Evolutionary conservation across 2,888 invertebrate species (phyloP), one percentile per base, ranked within the genome.

Genomic region (Euphydryas editha): DNA sequence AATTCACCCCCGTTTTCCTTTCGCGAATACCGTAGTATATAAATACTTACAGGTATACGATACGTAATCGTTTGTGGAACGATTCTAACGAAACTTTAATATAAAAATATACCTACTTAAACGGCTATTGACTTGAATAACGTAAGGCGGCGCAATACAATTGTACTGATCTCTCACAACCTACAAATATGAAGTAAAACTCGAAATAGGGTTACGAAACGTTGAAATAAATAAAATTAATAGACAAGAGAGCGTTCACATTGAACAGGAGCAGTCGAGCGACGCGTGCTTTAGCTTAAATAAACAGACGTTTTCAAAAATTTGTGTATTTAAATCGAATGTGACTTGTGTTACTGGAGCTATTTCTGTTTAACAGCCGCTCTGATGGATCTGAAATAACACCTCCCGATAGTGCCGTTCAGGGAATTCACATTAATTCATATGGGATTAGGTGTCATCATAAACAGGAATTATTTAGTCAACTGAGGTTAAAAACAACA

Each of bases 391-490:
- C 86, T 87, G 86, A 85, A 88, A 88, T 88, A 90, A 80, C 90
- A 88, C 84, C 86, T 86, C 85, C 77, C 78, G 81, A 82, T 85
- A 83, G 78, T 82, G 82, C 82, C 78, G 83, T 83, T 81, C 87
- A 82, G 82, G 86, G 87, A 88, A 87, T 87, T 84, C 81, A 76
- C 89, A 88, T 90, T 90, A 90, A 90, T 90, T 90, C 87, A 90
- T 91, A 90, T 82, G 89, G 90, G 92, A 92, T 92, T 90, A 88
- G 87, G 85, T 92, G 91, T 91, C 92, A 90, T 92, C 92, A 90
- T 92, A 92, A 92, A 92, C 90, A 90, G 88, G 91, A 90, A 86
- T 90, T 91, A 92, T 92, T 92, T 90, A 87, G 87, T 87, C 90
- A 84, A 83, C 82, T 88, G 90, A 90, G 90, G 90, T 90, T 91